Conservation (phyloP, 2,113 vertebrate species). For the Neomonachus schauinslandi region DNA sequence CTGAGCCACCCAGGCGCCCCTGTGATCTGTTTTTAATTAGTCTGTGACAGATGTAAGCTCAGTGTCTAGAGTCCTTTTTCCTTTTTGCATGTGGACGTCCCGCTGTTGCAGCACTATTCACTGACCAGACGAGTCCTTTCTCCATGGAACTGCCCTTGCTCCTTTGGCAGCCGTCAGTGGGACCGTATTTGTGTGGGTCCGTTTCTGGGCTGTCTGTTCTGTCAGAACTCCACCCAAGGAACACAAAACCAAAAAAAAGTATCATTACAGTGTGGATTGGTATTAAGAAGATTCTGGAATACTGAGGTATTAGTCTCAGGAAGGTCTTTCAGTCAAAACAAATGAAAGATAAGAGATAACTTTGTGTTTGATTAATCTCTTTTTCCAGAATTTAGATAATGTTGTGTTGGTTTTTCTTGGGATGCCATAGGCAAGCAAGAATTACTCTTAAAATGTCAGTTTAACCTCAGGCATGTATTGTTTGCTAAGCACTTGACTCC, state of each 20-base stretch:
- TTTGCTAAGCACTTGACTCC: neutral
- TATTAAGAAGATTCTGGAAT: neutral
- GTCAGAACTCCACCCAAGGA: neutral
- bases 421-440: neutral
- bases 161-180: neutral
- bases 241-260: neutral
- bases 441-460: neutral
- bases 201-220: slow-evolving; percentile 25
- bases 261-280: neutral
- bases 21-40: neutral
- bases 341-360: slow-evolving; percentile 22
- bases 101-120: neutral
- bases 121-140: neutral
- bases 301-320: neutral
- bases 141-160: neutral
- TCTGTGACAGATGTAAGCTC: neutral
- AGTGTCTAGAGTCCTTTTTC: neutral
- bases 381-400: slow-evolving; percentile 55
- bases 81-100: neutral
- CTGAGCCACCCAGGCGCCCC: too few relatives aligned
- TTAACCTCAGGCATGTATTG: slow-evolving; percentile 41
- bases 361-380: neutral
- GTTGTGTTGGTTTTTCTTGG: neutral
- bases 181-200: neutral
- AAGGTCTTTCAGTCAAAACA: slow-evolving; percentile 27